Base-by-base conservation (phyloP, 1,140 invertebrate genomes). In the Andricus grossulariae region DNA sequence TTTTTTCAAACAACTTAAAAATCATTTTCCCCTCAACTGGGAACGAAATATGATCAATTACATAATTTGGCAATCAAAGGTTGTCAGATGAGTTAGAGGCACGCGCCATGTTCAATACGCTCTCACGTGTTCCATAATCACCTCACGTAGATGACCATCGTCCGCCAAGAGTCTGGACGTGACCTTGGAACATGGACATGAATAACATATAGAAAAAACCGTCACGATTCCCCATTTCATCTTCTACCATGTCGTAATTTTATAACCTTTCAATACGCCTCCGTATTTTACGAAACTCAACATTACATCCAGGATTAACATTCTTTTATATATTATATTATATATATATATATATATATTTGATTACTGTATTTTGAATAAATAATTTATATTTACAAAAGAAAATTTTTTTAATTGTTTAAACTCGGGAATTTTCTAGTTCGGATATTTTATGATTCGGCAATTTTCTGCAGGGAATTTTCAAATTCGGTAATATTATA, bases 81-180 rank as follows among this genome's bases (percentile, higher is more conserved):
- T n/a, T 66, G 15, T 12, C 39, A 66, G 15, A 66, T 66, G 60
- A 66, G 60, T 66, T 39, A 13, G 13, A 32, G 16, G 10, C 32
- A 66, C 32, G 25, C n/a, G 25, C 0, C 60, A 39, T 66, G 60
- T 66, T 66, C 60, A 18, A 51, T 21, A 49, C 18, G 49, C 21
- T 72, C 32, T 74, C 52, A 16, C 32, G 45, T 54, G 18, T 45
- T 60, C 25, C 75, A 72, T 72, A 76, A 76, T 60, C 70, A 72
- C 70, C 12, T 76, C 75, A 76, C 75, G 75, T 76, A 76, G 75
- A 39, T 60, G 70, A 72, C 75, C 75, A 60, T 72, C 55, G 32
- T 19, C 52, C 75, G 25, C 39, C 32, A 50, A 45, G 66, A 50
- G 15, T 76, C 45, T 66, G 66, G 16, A 76, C 74, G 74, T 76